A percentile compares a stretch with the other conserved stretches of the same genome.
phyloP scores from a whole-genome alignment of 92 coral and sea anemone species.

The Siderastrea siderea region DNA sequence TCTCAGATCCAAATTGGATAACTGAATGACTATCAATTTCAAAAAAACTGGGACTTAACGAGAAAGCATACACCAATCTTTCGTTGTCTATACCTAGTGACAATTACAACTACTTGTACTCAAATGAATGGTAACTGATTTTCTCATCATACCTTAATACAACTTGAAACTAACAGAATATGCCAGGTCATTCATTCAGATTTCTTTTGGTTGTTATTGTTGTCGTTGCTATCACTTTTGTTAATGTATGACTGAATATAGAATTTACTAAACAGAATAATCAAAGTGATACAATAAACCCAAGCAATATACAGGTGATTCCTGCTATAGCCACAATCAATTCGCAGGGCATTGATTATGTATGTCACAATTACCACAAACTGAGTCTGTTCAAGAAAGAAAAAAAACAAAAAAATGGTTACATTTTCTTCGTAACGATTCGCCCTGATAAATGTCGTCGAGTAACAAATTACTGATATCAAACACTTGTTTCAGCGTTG shows the following conservation, averaged over 20 bases:
- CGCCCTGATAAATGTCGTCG: too few species aligned
- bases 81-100: too few species aligned
- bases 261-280: conserved; percentile 83
- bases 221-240: conserved; percentile 24
- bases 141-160: neutral
- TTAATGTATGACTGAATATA: conserved; percentile 73
- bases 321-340: conserved; percentile 47
- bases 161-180: neutral
- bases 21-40: too few species aligned
- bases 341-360: conserved; percentile 25
- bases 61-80: too few species aligned
- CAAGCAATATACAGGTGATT: conserved; percentile 54
- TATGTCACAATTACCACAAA: conserved; percentile 43
- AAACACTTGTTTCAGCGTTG: too few species aligned
- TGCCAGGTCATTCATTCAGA: neutral
- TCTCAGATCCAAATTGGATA: too few species aligned
- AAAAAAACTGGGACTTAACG: too few species aligned
- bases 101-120: too few species aligned
- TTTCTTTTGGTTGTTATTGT: neutral
- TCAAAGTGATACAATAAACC: conserved; percentile 66
- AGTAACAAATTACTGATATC: too few species aligned
- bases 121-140: too few species aligned
- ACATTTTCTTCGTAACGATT: neutral
- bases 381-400: conserved; percentile 60
- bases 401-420: conserved; percentile 18